A percentile compares a stretch with the other conserved stretches of the same genome.
Evolutionary conservation across 2,113 vertebrate genomes (phyloP).

Genomic region (Myrmecobius fasciatus): DNA sequence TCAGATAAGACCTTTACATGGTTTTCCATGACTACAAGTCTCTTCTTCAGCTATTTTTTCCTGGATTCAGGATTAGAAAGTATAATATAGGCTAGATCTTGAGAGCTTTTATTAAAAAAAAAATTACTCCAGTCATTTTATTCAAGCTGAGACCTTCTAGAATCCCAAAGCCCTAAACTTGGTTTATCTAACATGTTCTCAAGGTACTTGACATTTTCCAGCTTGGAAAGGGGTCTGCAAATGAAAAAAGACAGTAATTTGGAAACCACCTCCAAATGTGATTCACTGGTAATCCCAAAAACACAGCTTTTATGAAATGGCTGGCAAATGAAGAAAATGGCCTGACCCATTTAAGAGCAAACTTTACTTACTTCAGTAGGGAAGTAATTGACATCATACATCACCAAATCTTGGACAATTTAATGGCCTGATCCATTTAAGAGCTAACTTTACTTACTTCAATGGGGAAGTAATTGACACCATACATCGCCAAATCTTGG

Average conservation of each 20-base stretch:
- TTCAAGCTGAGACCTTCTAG: background rate
- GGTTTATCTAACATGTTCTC: background rate
- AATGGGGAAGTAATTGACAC: conserved; percentile 94
- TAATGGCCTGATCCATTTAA: background rate
- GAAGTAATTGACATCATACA: conserved; percentile 96
- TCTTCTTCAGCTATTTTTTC: background rate
- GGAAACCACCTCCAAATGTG: background rate
- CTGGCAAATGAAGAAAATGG: background rate
- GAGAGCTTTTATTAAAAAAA: background rate
- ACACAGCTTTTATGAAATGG: background rate
- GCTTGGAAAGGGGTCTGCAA: background rate
- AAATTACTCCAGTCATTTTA: background rate
- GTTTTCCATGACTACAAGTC: background rate
- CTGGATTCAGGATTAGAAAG: background rate
- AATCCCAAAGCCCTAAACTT: background rate
- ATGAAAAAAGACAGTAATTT: background rate
- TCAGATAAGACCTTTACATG: background rate
- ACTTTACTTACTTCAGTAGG: conserved; percentile 89
- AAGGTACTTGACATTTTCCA: background rate
- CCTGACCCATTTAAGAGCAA: background rate
- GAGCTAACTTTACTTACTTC: conserved; percentile 85
- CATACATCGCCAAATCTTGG: conserved; percentile 96
- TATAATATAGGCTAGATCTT: background rate
- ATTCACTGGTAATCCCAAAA: background rate
- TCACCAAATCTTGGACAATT: conserved; percentile 94